Base-by-base conservation (phyloP, 2,888 invertebrate species). In the Rotaria socialis region DNA sequence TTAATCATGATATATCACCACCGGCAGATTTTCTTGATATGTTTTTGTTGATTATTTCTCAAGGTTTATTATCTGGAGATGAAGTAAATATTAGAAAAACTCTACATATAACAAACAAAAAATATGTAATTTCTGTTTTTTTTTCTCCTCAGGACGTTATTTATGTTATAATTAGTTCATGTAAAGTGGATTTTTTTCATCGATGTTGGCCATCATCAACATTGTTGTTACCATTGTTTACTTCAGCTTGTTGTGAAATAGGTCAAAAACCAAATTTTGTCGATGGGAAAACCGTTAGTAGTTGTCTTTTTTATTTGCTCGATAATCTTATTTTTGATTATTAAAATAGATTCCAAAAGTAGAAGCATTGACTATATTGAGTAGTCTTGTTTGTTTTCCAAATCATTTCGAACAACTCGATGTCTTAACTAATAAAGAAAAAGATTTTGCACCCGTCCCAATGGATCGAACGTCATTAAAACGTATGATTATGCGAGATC, bases 361-460 rank as follows among this genome's bases (percentile, higher is more conserved):
- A 19, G 97, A 97, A 90, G 96, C 96, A 0, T 94, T 96, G 47
- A 94, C 96, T 0, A 94, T 97, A 87, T 92, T 97, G 56, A 96
- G 96, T 0, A 94, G 95, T 1, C 92, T 97, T 86, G 92, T 97
- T 75, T 94, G 95, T 88, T 93, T 96, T 88, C 95, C 96, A 0
- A 94, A 94, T 88, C 93, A 93, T 19, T 92, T 94, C 87, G 92
- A 80, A 80, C 80, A 80, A 80, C 43, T 80, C 7, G 80, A 80
- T 47, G 80, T 80, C 47, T 80, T 80, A 47, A 24, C 43, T 7
- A 22, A 7, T 3, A 80, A 80, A 80, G 80, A 80, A 1, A 80
- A 80, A 80, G 47, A 80, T n/a, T 80, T 47, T 80, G 24, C 14
- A 24, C 47, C 47, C 19, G 19, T n/a, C 47, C 47, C 80, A 80